Percentiles rank a stretch among this genome's conserved stretches.
These are phyloP conservation scores for Hirtodrosophila duncani DNA, from an alignment of 2,888 invertebrate species.

Conservation along the genomic window DNA sequence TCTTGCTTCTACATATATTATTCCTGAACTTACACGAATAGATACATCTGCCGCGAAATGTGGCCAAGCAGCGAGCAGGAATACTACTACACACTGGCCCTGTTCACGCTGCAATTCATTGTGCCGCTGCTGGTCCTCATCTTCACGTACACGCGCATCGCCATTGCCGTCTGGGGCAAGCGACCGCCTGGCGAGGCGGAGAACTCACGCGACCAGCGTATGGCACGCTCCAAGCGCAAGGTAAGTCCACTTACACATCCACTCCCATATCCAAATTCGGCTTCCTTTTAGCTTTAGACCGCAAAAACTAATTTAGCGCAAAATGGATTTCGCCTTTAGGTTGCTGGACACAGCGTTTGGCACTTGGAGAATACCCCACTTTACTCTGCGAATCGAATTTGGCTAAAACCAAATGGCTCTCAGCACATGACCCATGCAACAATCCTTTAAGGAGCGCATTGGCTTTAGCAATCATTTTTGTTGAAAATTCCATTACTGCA, in stretches of 20 bases:
- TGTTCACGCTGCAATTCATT: conserved; percentile 90
- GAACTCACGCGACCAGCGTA: conserved; percentile 87
- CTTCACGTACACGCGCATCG: conserved; percentile 92
- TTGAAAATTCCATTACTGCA: conserved; percentile 4
- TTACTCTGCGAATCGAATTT: conserved; percentile 22
- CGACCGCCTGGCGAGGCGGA: conserved; percentile 93
- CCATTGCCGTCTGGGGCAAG: conserved; percentile 91
- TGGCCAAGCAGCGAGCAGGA: conserved; percentile 84
- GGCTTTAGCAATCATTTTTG: conserved; percentile 11
- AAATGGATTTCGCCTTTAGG: conserved; percentile 36
- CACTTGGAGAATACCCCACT: not conserved
- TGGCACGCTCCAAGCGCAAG: conserved; percentile 92
- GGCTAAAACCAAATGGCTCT: conserved; percentile 33
- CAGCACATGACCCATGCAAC: conserved; percentile 16
- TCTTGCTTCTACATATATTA: not conserved
- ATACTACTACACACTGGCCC: conserved; percentile 86
- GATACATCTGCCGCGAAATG: conserved; percentile 85
- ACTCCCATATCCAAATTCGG: not conserved
- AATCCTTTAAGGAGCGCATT: not conserved
- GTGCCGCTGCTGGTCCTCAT: conserved; percentile 89
- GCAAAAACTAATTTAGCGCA: conserved; percentile 63
- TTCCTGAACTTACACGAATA: conserved; percentile 56
- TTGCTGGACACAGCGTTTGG: not conserved
- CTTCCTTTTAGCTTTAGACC: conserved; percentile 39
- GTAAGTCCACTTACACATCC: conserved; percentile 79